Conservation (phyloP, 2,113 vertebrate species). For the Oncorhynchus keta region DNA sequence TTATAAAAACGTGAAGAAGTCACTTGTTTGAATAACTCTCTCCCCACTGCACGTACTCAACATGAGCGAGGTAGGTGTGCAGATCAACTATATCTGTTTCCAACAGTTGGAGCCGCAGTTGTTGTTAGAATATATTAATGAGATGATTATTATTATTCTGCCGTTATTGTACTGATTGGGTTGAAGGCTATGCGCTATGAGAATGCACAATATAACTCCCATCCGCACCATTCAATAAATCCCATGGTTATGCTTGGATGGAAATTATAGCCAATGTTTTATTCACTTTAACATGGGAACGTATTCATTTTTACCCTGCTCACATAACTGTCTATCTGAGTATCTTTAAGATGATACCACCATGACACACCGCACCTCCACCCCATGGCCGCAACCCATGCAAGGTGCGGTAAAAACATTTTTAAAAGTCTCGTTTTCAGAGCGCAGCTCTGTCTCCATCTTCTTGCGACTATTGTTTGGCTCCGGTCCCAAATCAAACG, state of each 20-base stretch:
- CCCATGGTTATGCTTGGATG: not conserved
- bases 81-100: not conserved
- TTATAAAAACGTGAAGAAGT: constrained; percentile 24
- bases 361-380: not conserved
- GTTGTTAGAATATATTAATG: too few species aligned
- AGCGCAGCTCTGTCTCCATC: constrained; percentile 12
- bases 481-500: not conserved
- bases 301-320: not conserved
- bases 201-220: too few species aligned
- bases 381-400: constrained; percentile 24
- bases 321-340: not conserved
- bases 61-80: constrained; percentile 74
- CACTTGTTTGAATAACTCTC: constrained; percentile 49
- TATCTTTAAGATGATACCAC: not conserved
- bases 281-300: not conserved
- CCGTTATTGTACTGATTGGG: too few species aligned
- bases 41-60: constrained; percentile 43
- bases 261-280: not conserved
- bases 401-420: constrained; percentile 41
- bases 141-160: too few species aligned
- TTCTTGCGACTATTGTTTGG: constrained; percentile 14
- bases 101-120: not conserved
- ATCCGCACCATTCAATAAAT: too few species aligned
- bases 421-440: not conserved
- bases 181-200: too few species aligned